phyloP scores from a whole-genome alignment of 2,113 vertebrate genomes.

The Benitochromis conjunctus region DNA sequence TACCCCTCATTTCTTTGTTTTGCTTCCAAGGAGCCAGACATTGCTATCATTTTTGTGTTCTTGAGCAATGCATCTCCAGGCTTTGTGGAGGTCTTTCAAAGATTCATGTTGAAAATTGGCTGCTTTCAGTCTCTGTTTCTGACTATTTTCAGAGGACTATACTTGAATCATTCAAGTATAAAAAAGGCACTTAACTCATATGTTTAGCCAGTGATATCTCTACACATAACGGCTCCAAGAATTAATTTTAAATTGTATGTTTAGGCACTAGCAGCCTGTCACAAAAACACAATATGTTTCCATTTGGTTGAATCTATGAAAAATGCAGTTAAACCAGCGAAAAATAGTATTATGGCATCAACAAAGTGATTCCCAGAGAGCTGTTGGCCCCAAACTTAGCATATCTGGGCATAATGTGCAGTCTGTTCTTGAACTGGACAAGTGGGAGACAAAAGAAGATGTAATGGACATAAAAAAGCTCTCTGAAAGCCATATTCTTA shows the following conservation, averaged over 20 bases:
- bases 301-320: background rate
- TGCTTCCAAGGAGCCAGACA: background rate
- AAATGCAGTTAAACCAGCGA: background rate
- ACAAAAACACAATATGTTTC: background rate
- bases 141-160: background rate
- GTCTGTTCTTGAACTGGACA: background rate
- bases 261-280: background rate
- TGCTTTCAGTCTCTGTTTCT: background rate
- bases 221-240: background rate
- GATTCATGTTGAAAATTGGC: background rate
- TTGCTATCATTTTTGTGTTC: background rate
- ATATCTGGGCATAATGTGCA: background rate
- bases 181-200: background rate
- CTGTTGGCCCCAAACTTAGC: background rate
- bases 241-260: background rate
- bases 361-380: background rate
- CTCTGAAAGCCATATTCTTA: background rate
- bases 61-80: background rate
- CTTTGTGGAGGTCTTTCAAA: background rate
- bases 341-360: background rate
- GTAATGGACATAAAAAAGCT: background rate
- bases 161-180: background rate
- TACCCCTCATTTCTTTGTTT: background rate
- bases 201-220: background rate
- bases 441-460: background rate